Conservation (phyloP, 1,140 invertebrate species). For the Adoxophyes honmai region DNA sequence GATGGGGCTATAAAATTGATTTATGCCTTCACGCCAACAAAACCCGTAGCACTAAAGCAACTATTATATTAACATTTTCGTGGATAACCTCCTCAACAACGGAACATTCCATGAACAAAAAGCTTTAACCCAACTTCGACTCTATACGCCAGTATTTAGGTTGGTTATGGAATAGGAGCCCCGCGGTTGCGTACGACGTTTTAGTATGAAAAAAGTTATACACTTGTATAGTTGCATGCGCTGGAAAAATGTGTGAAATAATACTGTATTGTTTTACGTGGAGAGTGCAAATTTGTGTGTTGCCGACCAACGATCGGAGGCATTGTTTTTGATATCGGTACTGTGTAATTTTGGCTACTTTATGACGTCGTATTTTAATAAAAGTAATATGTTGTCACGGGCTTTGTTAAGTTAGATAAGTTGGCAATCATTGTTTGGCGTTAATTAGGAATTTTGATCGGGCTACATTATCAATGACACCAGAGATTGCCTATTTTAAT, state of each 20-base stretch:
- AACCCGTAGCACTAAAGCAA: slow-evolving; percentile 74
- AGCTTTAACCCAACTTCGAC: slow-evolving; percentile 27
- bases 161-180: slow-evolving; percentile 15
- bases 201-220: slow-evolving; percentile 69
- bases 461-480: no score
- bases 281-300: slow-evolving; percentile 34
- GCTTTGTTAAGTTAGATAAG: slow-evolving; percentile 15
- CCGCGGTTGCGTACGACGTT: slow-evolving; percentile 56
- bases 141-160: slow-evolving; percentile 11
- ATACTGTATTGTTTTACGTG: slow-evolving; percentile 27
- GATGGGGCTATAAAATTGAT: slow-evolving; percentile 79
- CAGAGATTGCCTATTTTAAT: no score
- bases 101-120: slow-evolving; percentile 48
- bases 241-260: slow-evolving; percentile 33
- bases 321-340: slow-evolving; percentile 67
- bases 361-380: slow-evolving; percentile 54
- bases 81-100: slow-evolving; percentile 67
- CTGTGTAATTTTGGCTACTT: slow-evolving; percentile 65
- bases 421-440: slow-evolving; percentile 5
- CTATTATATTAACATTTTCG: slow-evolving; percentile 77
- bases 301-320: slow-evolving; percentile 28
- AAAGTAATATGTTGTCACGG: slow-evolving; percentile 17
- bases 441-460: slow-evolving; percentile 4
- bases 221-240: slow-evolving; percentile 63
- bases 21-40: slow-evolving; percentile 76